Conservation (phyloP, 2,113 vertebrate genomes). For the Panurus biarmicus region DNA sequence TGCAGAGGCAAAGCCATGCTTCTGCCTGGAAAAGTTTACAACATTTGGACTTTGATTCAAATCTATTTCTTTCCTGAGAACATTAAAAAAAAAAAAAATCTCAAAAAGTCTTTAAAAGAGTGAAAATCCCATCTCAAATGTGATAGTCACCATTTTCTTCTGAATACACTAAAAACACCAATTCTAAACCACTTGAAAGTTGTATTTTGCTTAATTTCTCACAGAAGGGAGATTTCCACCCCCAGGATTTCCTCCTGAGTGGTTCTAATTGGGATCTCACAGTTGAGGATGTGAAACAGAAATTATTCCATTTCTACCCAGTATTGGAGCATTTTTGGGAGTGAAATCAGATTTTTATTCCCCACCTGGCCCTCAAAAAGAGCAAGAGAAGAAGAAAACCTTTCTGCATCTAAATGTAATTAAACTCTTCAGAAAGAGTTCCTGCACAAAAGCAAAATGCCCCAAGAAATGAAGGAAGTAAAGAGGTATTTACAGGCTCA, state of each 20-base stretch:
- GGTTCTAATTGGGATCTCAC: no score
- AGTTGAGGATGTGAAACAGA: not conserved
- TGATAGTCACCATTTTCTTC: not conserved
- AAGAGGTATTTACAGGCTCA: not conserved
- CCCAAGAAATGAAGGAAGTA: not conserved
- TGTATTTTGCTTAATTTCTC: not conserved
- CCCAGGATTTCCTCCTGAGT: not conserved
- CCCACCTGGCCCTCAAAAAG: not conserved
- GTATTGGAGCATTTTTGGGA: not conserved
- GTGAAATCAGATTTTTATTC: constrained; percentile 40
- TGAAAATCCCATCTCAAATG: not conserved
- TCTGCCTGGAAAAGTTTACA: not conserved
- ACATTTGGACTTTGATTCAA: not conserved
- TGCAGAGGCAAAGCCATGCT: not conserved
- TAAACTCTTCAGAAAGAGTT: not conserved
- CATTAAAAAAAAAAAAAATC: not conserved
- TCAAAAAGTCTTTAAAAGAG: not conserved
- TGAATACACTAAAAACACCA: not conserved
- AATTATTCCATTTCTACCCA: not conserved
- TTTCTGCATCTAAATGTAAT: not conserved
- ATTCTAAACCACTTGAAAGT: not conserved
- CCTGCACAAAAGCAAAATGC: not conserved
- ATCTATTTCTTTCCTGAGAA: not conserved
- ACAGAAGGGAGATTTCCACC: not conserved
- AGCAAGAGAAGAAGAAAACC: not conserved